Base-by-base conservation (phyloP, 2,113 vertebrate genomes). In the Entelurus aequoreus region DNA sequence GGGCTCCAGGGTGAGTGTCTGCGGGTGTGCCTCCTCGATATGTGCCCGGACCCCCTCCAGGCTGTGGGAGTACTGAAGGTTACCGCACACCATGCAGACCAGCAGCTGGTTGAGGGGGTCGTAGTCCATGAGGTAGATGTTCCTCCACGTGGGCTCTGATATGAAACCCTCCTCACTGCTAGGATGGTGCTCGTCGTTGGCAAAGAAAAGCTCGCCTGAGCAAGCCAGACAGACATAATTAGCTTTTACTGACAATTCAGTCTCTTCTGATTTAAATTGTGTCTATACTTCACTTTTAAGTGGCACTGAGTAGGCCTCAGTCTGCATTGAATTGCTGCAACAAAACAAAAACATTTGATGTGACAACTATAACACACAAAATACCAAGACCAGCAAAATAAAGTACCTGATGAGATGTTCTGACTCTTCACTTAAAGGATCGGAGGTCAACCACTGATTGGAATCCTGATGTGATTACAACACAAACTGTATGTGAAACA, bases 51-150 rank as follows among this genome's bases (percentile, higher is more conserved):
- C 92, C 0, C 74, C 91, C 49, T 89, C 89, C 4, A 90, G 83
- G 0, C 86, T 90, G 42, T 91, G 90, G 1, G 81, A 79, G 69
- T 74, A 89, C 80, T 93, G 91, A 77, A 90, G 84, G 14, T 92
- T 90, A 1, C 93, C 94, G 7, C 94, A 95, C 60, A 94, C 93
- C 92, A 94, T 93, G 78, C 94, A 95, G 78, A 95, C 91, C 2
- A 90, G 75, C 70, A 91, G 88, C 75, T 92, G 90, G 62, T 90
- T 90, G 65, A 90, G 86, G 0, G 92, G 90, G 74, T 93, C 91
- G 8, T 81, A 90, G 62, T 93, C 93, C 88, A 95, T 93, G 74
- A 94, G 88, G 87, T 92, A 94, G 58, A 79, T 69, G 62, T 50
- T 83, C 79, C 90, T 86, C 90, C 90, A 92, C 50, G 74, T 61